Conservation (phyloP, 2,888 invertebrate genomes). For the Coleophora flavipennella region DNA sequence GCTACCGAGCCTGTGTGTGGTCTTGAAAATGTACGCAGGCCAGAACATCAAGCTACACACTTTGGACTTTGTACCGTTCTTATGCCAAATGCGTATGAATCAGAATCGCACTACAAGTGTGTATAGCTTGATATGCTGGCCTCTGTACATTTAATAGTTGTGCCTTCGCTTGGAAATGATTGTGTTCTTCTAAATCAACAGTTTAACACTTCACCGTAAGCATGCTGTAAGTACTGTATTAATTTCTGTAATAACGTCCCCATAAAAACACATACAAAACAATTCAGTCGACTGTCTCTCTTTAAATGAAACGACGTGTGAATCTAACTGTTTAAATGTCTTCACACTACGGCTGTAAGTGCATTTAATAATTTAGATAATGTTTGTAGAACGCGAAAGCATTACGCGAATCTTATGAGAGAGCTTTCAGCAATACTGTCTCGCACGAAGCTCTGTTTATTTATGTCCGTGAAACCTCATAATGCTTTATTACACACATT, state of each 20-base stretch:
- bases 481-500: conserved; percentile 53
- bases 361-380: conserved; percentile 63
- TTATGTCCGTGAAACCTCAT: conserved; percentile 39
- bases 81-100: too few relatives aligned
- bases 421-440: conserved; percentile 37
- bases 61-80: too few relatives aligned
- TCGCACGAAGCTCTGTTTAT: conserved; percentile 32
- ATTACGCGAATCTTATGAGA: conserved; percentile 34
- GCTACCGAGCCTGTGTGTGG: conserved; percentile 54
- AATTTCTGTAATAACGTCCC: conserved; percentile 11
- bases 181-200: too few relatives aligned
- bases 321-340: conserved; percentile 31
- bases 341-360: conserved; percentile 37
- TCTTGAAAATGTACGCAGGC: conserved; percentile 24
- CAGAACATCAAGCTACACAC: too few relatives aligned
- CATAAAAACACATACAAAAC: conserved; percentile 19
- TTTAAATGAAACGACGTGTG: conserved; percentile 30
- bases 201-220: too few relatives aligned
- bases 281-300: conserved; percentile 22
- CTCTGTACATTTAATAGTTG: too few relatives aligned
- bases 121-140: too few relatives aligned
- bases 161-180: too few relatives aligned
- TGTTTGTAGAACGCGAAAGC: conserved; percentile 38
- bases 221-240: too few relatives aligned
- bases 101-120: too few relatives aligned